Base-by-base conservation (phyloP, 2,888 invertebrate species). In the Polietes domitor region DNA sequence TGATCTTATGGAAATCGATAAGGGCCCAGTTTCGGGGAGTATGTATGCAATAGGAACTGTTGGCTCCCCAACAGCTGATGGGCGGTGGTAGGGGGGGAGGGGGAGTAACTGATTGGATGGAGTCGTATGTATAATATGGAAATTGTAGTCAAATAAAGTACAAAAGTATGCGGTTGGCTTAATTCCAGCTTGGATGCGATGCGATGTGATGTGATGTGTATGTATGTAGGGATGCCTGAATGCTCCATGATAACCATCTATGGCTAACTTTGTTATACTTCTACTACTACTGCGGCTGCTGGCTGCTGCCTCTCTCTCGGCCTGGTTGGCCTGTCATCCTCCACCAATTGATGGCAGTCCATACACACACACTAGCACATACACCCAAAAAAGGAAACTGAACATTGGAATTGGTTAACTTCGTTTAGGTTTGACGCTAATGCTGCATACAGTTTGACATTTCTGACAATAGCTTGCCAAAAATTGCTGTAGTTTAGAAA, bases 371-470 rank as follows among this genome's bases (percentile, higher is more conserved):
- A 41, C 37, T n/a, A n/a, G 12, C 21, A 68, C 17, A 65, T 41
- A 73, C 26, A 58, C 41, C 19, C 47, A 61, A 28, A 61, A 28
- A 26, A 28, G 61, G 26, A 15, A 61, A 58, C 24, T 21, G 5
- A 55, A 80, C 43, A 53, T 71, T 72, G 72, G 77, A 76, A 65
- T 47, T 58, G 58, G 50, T 81, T 77, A 73, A 81, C 72, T 77
- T 73, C 58, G 58, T 81, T 81, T 77, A 73, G 50, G 53, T 72
- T 76, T 73, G 76, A 73, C 72, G 72, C 76, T 81, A 81, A 80
- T 70, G 63, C 78, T 85, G 84, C 83, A 79, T 79, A 74, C 84
- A 82, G 82, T 86, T 85, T 77, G 86, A 81, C 85, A 86, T 83
- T 75, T 73, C 28, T 76, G 76, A 79, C 82, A 76, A 76, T 76